Base-by-base conservation (phyloP, 53 echinoderm and acorn worm genomes). In the Holothuria leucospilota region DNA sequence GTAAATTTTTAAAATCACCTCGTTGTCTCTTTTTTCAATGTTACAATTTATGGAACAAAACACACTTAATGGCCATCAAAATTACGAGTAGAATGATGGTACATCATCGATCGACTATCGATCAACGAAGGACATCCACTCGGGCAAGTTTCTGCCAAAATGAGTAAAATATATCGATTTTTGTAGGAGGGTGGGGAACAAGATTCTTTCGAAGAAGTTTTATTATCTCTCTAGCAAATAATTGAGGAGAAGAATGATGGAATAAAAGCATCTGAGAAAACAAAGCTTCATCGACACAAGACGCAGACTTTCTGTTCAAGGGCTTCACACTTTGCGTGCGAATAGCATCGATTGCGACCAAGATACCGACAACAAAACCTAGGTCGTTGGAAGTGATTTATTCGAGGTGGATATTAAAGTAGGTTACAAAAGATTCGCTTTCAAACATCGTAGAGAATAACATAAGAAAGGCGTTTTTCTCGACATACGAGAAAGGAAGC, bases 271-370 rank as follows among this genome's bases (percentile, higher is more conserved):
- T 75, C 75, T 75, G 75, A 75, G 75, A 75, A 75, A 75, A 75
- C 75, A 75, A 75, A 75, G 75, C 52, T 39, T 20, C 38, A 71
- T 40, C 71, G 30, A 39, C 71, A 49, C 24, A 24, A 49, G 51
- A 75, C 23, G 51, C n/a, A 75, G 75, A 75, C 75, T 75, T 75
- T 49, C 75, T 49, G 75, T 75, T 75, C 75, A 75, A 75, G 75
- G 75, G 75, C 75, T 81, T 81, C 60, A 81, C 81, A 81, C 81
- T 81, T 60, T 61, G 81, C 81, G 81, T 81, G 81, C 81, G 81
- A 81, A 81, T 27, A 29, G 18, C 39, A 81, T 81, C 59, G 81
- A 81, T 81, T 21, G 81, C 25, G 29, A 62, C 81, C 60, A 81
- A 81, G 56, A 56, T 56, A 56, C 56, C 18, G 56, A 56, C 56